Conservation (phyloP, 2,113 vertebrate species). For the Entosphenus tridentatus region DNA sequence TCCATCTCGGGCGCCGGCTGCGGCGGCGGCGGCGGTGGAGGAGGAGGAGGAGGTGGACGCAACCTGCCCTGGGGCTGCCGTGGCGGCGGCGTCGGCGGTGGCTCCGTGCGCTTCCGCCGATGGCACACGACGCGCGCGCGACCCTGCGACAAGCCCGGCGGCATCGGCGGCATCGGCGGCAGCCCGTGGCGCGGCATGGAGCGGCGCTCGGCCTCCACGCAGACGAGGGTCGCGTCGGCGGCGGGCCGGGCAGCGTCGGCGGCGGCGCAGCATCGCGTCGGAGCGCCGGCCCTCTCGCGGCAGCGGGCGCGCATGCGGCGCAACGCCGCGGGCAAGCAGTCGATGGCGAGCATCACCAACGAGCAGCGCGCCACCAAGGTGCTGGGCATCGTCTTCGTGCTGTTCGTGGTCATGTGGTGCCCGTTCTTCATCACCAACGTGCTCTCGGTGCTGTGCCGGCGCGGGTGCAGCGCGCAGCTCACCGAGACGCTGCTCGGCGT, state of each 20-base stretch:
- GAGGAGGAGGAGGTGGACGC: neutral
- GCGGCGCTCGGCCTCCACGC: constrained; percentile 36
- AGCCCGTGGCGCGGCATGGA: constrained; percentile 29
- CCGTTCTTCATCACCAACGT: constrained; percentile 94
- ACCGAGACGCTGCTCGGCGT: constrained; percentile 60
- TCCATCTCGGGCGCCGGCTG: constrained; percentile 40
- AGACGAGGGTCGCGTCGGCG: constrained; percentile 19
- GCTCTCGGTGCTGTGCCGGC: constrained; percentile 50
- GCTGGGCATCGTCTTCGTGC: constrained; percentile 73
- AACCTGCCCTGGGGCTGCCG: neutral
- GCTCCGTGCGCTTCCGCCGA: neutral
- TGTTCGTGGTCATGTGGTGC: constrained; percentile 95
- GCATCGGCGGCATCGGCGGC: constrained; percentile 38
- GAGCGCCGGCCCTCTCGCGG: constrained; percentile 34
- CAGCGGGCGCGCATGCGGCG: constrained; percentile 40
- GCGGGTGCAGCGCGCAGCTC: constrained; percentile 31
- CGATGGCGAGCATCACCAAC: constrained; percentile 67
- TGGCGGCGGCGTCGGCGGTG: neutral
- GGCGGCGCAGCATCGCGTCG: constrained; percentile 32
- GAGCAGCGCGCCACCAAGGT: constrained; percentile 91
- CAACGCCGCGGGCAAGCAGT: constrained; percentile 59
- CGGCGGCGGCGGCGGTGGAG: constrained; percentile 21
- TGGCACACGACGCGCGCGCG: neutral
- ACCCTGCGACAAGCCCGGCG: no score
- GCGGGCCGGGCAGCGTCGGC: constrained; percentile 29